phyloP scores from a whole-genome alignment of 1,140 invertebrate genomes.

The Drosophila sp. region DNA sequence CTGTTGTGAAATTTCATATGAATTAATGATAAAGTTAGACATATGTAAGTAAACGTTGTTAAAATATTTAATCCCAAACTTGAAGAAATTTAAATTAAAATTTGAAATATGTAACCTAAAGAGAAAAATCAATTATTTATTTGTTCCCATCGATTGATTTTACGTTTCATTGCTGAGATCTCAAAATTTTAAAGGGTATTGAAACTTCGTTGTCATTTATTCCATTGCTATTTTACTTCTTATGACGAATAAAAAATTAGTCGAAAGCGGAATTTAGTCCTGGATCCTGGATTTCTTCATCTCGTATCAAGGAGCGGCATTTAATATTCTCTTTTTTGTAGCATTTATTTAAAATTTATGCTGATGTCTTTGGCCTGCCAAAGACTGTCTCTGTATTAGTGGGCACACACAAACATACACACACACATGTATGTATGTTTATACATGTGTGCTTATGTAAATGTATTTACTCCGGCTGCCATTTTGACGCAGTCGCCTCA shows the following conservation, averaged over 20 bases:
- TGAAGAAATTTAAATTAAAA: too few relatives aligned
- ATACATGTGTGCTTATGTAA: slow-evolving; percentile 56
- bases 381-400: slow-evolving; percentile 14
- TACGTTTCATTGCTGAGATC: too few relatives aligned
- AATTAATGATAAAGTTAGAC: too few relatives aligned
- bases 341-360: slow-evolving; percentile 80
- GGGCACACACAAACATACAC: slow-evolving; percentile 6
- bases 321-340: slow-evolving; percentile 74
- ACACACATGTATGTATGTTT: slow-evolving; percentile 3
- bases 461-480: slow-evolving; percentile 75
- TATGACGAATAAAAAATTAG: slow-evolving; percentile 45
- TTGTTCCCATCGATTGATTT: too few relatives aligned
- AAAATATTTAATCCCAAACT: too few relatives aligned
- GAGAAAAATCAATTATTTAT: too few relatives aligned
- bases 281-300: slow-evolving; percentile 14
- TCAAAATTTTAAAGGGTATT: not conserved
- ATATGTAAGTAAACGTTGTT: too few relatives aligned
- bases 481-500: slow-evolving; percentile 75
- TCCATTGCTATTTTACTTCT: not conserved
- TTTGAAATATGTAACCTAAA: too few relatives aligned
- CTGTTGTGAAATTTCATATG: too few relatives aligned
- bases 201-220: not conserved
- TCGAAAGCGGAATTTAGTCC: slow-evolving; percentile 35
- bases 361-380: slow-evolving; percentile 71
- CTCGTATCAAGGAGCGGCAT: slow-evolving; percentile 52